Evolutionary conservation across 2,888 invertebrate genomes (phyloP).

Genomic region (Byasa hedistus): DNA sequence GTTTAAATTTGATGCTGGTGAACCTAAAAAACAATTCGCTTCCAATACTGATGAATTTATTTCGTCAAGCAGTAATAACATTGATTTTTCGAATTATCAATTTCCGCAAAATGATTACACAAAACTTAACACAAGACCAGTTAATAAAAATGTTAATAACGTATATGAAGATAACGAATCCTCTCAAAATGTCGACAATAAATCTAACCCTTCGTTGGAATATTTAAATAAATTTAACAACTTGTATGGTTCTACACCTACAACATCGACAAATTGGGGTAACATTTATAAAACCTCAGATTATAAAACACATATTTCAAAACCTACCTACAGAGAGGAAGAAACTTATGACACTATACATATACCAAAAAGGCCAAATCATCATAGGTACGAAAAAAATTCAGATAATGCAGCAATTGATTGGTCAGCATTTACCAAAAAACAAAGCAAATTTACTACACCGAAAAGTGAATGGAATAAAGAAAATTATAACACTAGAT

Average conservation of each 20-base stretch:
- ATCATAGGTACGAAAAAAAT: conserved; percentile 49
- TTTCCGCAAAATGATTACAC: conserved; percentile 54
- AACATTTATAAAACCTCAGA: conserved; percentile 57
- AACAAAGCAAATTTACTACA: conserved; percentile 51
- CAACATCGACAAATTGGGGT: conserved; percentile 62
- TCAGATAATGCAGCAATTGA: conserved; percentile 50
- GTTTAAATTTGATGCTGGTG: conserved; percentile 56
- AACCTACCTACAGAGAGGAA: conserved; percentile 48
- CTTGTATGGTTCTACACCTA: conserved; percentile 45
- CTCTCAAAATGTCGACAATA: conserved; percentile 44
- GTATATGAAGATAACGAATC: conserved; percentile 47
- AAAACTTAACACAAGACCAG: conserved; percentile 57
- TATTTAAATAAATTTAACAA: conserved; percentile 57
- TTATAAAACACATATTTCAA: conserved; percentile 51
- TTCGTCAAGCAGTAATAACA: conserved; percentile 60
- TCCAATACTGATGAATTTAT: conserved; percentile 56
- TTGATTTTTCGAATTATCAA: conserved; percentile 54
- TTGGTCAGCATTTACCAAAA: conserved; percentile 47
- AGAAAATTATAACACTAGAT: conserved; percentile 54
- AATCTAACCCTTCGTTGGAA: conserved; percentile 51
- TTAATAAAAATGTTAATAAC: conserved; percentile 47
- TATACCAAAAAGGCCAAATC: conserved; percentile 59
- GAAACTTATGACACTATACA: conserved; percentile 58
- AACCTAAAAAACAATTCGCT: conserved; percentile 52
- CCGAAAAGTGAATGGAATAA: conserved; percentile 55